phyloP scores from a whole-genome alignment of 2,888 invertebrate species.

The Conus canariensis region DNA sequence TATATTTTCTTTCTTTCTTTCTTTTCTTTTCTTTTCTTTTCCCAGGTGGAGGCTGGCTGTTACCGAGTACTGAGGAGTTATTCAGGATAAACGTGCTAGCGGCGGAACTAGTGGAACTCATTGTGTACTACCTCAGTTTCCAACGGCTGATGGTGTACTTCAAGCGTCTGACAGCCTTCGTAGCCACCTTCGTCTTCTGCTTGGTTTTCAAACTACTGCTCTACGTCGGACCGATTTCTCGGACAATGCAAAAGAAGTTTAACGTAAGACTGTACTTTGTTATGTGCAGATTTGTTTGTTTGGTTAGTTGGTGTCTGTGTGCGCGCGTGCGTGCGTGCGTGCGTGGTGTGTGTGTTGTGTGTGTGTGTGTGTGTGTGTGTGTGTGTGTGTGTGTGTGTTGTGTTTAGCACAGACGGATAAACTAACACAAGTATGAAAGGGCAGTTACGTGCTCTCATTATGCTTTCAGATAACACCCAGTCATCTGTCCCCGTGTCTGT shows the following conservation, averaged over 20 bases:
- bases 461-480: too few species aligned
- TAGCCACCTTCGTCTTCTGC: background rate
- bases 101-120: background rate
- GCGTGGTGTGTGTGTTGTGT: too few species aligned
- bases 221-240: background rate
- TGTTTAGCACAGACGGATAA: background rate
- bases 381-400: background rate
- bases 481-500: too few species aligned
- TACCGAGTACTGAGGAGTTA: background rate
- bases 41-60: too few species aligned
- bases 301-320: too few species aligned
- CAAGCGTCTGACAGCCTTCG: background rate
- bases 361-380: too few species aligned
- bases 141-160: background rate
- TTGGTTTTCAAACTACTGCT: background rate
- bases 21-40: background rate
- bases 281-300: background rate
- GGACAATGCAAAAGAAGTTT: background rate
- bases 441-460: background rate
- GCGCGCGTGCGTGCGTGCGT: too few species aligned
- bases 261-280: background rate
- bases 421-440: background rate
- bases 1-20: too few species aligned
- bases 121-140: background rate
- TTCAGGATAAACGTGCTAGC: background rate